Percentiles rank a stretch among this genome's conserved stretches.
Evolutionary conservation across 2,888 invertebrate genomes (phyloP).

Genomic region (Arrhopalites spinosus): DNA sequence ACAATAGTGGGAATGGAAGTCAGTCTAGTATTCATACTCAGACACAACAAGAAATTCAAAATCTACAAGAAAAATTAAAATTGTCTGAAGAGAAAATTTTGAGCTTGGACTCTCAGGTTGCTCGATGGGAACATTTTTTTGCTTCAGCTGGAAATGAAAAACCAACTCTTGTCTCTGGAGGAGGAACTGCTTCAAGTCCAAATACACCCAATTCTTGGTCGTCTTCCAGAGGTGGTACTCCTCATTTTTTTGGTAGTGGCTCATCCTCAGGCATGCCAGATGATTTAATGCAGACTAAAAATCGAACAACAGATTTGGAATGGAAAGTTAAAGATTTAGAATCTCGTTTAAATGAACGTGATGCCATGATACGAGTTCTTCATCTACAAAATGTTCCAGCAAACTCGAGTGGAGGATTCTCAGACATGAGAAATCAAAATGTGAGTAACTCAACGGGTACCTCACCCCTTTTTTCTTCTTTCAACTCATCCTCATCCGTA

Average conservation of each 20-base stretch:
- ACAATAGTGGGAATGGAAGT: conserved; percentile 2
- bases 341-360: conserved; percentile 83
- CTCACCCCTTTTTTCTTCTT: conserved; percentile 46
- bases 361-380: conserved; percentile 86
- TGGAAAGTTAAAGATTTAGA: conserved; percentile 77
- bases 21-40: conserved; percentile 14
- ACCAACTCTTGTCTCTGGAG: conserved; percentile 20
- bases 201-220: conserved; percentile 55
- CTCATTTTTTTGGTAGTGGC: conserved; percentile 53
- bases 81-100: conserved; percentile 54
- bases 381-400: conserved; percentile 61
- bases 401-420: conserved; percentile 10
- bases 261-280: conserved; percentile 44
- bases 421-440: conserved; percentile 24
- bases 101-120: conserved; percentile 40
- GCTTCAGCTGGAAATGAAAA: conserved; percentile 27
- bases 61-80: conserved; percentile 53
- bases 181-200: conserved; percentile 45
- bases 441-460: conserved; percentile 22
- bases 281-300: conserved; percentile 47
- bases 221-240: conserved; percentile 54
- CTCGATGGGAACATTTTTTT: conserved; percentile 54
- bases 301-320: conserved; percentile 50
- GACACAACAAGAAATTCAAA: conserved; percentile 45
- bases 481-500: conserved; percentile 46